These are phyloP conservation scores for Quadroppia sp. DNA, from an alignment of 2,888 invertebrate species.

Conservation along the genomic window DNA sequence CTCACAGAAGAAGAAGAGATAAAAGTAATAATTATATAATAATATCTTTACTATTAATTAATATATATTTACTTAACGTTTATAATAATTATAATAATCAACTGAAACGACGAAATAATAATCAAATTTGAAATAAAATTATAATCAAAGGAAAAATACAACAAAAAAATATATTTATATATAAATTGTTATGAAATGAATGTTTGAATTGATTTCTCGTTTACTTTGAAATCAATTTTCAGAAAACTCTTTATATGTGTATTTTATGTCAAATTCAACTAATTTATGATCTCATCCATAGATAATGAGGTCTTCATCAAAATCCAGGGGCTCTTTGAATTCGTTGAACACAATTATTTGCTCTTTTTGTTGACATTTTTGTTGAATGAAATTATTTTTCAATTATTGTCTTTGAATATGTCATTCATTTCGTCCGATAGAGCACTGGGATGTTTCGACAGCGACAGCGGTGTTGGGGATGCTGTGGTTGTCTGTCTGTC, in stretches of 20 bases:
- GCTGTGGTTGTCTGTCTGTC: no score
- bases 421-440: no score
- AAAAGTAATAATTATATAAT: constrained; percentile 3
- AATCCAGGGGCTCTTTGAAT: background rate
- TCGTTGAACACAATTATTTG: background rate
- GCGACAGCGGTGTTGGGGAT: no score
- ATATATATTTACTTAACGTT: background rate
- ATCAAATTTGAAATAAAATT: background rate
- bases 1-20: background rate
- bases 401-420: no score
- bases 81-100: background rate
- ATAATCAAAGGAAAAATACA: background rate
- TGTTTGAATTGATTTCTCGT: background rate
- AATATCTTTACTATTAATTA: background rate
- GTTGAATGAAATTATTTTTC: background rate
- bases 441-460: no score
- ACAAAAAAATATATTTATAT: constrained; percentile 9
- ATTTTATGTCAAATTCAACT: background rate
- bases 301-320: background rate
- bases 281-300: background rate
- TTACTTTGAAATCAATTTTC: background rate
- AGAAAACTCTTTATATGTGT: background rate
- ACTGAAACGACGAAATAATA: background rate
- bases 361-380: background rate
- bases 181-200: background rate